Evolutionary conservation across 2,888 invertebrate species (phyloP).

Genomic region (Octonoba sinensis): DNA sequence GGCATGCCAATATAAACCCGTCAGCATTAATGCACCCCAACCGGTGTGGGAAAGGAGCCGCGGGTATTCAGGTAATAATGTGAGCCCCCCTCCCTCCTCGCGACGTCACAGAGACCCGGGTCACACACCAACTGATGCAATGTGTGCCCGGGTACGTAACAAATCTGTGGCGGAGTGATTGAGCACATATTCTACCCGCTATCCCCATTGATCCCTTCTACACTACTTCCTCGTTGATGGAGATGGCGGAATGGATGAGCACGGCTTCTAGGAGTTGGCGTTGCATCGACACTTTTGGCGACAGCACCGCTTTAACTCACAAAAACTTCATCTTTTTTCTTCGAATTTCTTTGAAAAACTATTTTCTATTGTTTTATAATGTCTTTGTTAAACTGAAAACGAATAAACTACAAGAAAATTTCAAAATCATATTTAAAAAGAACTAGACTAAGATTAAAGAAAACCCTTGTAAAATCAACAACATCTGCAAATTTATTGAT

Average conservation of each 20-base stretch:
- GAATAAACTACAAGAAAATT: too few species aligned
- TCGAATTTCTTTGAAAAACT: too few species aligned
- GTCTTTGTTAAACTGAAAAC: too few species aligned
- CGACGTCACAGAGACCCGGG: conserved; percentile 48
- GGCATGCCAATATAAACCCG: conserved; percentile 54
- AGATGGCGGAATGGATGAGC: conserved; percentile 14
- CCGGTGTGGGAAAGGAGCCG: conserved; percentile 50
- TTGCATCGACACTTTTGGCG: conserved; percentile 15
- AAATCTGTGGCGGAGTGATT: conserved; percentile 64
- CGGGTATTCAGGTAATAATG: conserved; percentile 56
- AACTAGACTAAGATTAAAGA: too few species aligned
- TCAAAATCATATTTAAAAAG: too few species aligned
- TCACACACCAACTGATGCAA: conserved; percentile 54
- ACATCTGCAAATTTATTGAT: too few species aligned
- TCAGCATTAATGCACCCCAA: conserved; percentile 29
- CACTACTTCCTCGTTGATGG: conserved; percentile 62
- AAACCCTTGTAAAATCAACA: too few species aligned
- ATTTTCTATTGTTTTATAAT: too few species aligned
- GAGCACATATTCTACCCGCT: conserved; percentile 63
- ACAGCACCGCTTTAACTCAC: background rate
- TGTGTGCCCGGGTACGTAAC: conserved; percentile 55
- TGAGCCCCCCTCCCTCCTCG: conserved; percentile 17
- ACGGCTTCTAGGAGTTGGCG: conserved; percentile 15
- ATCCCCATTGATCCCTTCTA: conserved; percentile 63
- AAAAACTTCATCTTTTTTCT: background rate